phyloP scores from a whole-genome alignment of 2,797 vertebrate species.

The Sebastes oblongus region DNA sequence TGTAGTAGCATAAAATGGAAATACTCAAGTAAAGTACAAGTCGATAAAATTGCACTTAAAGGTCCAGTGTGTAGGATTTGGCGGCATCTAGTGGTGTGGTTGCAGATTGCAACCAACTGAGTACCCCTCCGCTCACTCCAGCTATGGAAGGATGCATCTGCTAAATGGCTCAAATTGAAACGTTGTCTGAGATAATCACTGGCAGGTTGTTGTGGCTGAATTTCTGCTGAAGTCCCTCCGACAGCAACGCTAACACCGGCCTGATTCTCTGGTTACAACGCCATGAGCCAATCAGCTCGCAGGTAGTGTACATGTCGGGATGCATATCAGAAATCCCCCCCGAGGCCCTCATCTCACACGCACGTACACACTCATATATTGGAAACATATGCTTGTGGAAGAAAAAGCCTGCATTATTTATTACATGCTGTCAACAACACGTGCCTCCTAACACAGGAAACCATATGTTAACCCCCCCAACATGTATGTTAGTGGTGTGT shows the following conservation, averaged over 20 bases:
- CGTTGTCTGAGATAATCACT: background rate
- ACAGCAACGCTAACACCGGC: background rate
- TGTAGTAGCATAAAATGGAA: no score
- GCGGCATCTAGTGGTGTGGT: no score
- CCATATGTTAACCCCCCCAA: slow-evolving; percentile 3
- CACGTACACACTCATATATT: background rate
- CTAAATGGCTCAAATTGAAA: background rate
- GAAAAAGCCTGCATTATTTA: slow-evolving; percentile 59
- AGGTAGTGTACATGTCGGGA: background rate
- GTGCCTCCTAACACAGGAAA: slow-evolving; percentile 20
- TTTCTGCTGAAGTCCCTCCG: background rate
- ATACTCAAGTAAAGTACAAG: no score
- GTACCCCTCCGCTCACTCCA: no score
- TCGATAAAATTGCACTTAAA: no score
- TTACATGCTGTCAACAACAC: slow-evolving; percentile 29
- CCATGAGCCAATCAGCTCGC: background rate
- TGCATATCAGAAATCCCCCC: background rate
- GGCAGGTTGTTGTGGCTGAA: background rate
- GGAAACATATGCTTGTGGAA: slow-evolving; percentile 36
- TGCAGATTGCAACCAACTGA: no score
- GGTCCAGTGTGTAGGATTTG: no score
- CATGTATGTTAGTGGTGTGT: background rate
- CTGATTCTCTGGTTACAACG: background rate
- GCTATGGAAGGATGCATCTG: background rate
- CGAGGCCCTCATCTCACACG: background rate